A percentile compares a stretch with the other conserved stretches of the same genome.
Evolutionary conservation across 2,797 vertebrate genomes (phyloP).

Genomic region (Syncerus caffer): DNA sequence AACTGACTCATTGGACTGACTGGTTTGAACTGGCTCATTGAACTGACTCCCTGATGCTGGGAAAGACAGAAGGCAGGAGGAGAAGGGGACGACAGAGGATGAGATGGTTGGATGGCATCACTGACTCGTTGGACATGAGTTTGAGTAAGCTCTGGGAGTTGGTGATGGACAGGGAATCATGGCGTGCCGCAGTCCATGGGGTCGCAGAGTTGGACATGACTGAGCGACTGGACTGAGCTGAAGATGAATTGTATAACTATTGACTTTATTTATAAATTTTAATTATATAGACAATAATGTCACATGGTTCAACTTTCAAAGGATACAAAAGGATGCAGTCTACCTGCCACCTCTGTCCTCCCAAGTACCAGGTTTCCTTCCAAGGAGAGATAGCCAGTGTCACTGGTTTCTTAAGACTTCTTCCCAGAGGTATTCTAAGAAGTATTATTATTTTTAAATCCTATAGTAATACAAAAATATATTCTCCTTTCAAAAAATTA

Average conservation of each 20-base stretch:
- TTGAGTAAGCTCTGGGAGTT: neutral
- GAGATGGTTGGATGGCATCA: neutral
- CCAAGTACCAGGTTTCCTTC: neutral
- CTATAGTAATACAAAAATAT: neutral
- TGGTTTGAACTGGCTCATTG: neutral
- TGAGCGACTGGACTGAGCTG: neutral
- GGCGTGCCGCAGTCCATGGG: neutral
- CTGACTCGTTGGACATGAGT: neutral
- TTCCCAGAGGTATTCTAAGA: neutral
- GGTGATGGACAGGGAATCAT: neutral
- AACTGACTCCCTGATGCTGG: neutral
- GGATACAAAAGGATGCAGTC: neutral
- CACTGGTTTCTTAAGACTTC: neutral
- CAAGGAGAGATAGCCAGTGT: neutral
- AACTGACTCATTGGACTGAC: neutral
- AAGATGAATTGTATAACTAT: neutral
- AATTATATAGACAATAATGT: neutral
- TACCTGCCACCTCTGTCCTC: neutral
- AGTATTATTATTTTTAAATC: neutral
- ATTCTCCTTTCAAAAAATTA: conserved; percentile 10
- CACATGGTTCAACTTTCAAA: neutral
- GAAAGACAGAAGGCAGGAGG: neutral
- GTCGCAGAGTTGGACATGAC: neutral
- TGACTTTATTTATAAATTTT: neutral
- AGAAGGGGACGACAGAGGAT: neutral